Base-by-base conservation (phyloP, 2,888 invertebrate genomes). In the Cephalotes varians region DNA sequence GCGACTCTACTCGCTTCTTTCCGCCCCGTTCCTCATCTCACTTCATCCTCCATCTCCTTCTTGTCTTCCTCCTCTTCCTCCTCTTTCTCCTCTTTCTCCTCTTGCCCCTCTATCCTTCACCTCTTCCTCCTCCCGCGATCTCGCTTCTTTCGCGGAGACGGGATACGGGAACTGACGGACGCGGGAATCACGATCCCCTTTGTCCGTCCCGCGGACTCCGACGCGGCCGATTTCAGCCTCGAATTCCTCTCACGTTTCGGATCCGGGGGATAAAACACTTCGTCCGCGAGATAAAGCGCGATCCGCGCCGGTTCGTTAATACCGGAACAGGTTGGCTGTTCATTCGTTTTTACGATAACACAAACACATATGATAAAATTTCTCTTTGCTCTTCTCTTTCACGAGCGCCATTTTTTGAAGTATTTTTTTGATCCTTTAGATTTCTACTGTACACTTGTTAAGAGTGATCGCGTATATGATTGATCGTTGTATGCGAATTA, bases 201-300 rank as follows among this genome's bases (percentile, higher is more conserved):
- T 89, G 89, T 89, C 87, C 85, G 85, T 86, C 83, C 87, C 89
- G 89, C 87, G 88, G 84, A 81, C 80, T 84, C 85, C 82, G 84
- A 83, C 89, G 54, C 67, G 84, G 84, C 83, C 86, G 85, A 89
- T 88, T 89, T 85, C 81, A 77, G 69, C 47, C 84, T 37, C 81
- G 81, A 84, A 89, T 89, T 88, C 89, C 89, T 88, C 89, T 90
- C 89, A 89, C 89, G 89, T 90, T 84, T 88, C 88, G 89, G 85
- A 89, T 83, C 81, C 79, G 82, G 85, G 37, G 71, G 89, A 87
- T 89, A 89, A 89, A 89, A 89, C 88, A 86, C 88, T 85, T 85
- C 34, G 83, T 71, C 49, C 60, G 72, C 84, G 58, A 82, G 81
- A 82, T 83, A 82, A 80, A 76, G 28, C 84, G 79, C 79, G 79